Evolutionary conservation across 2,113 vertebrate species (phyloP), one percentile per base, ranked within the genome.

Genomic region (Thryonomys swinderianus): DNA sequence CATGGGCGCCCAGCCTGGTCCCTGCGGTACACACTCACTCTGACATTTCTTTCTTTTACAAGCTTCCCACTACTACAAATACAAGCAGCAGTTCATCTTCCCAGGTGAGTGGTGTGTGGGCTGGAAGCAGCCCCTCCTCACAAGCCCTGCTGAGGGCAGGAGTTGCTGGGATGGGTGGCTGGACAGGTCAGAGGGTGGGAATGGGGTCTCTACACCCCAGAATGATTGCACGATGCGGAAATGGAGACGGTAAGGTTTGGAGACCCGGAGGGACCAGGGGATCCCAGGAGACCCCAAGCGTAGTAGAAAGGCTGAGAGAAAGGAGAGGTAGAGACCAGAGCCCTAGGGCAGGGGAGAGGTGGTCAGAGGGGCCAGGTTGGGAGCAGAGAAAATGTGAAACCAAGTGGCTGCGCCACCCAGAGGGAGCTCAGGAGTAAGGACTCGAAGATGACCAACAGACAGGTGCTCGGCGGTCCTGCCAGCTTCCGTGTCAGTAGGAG

Each of bases 71-170:
- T 99, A 99, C 97, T 99, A 99, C 98, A 99, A 99, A 97, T 99
- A 99, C 98, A 99, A 99, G 98, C 99, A 99, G 95, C 99, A 99
- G 98, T 99, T 99, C 98, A 99, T 99, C 98, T 99, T 99, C 97
- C 99, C 99, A 97, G 99, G 99, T 99, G 95, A 98, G 99, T 96
- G 51, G 27, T 0, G 1, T 85, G 30, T 7, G 67, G 92, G 93
- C 95, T 2, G 27, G 12, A 21, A 27, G 8, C 32, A 12, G 55
- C 21, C 27, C 76, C 57, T 66, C 73, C 13, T 23, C 37, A 32
- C 7, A 3, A 53, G 55, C 78, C 73, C 11, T 42, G 6, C 17
- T 2, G 37, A 51, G 67, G 3, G 0, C 9, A 1, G 25, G 42
- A 23, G 5, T 7, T 14, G 21, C 40, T 48, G 23, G 64, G 53